Evolutionary conservation across 2,888 invertebrate species (phyloP), one percentile per base, ranked within the genome.

Genomic region (Eurois occulta): DNA sequence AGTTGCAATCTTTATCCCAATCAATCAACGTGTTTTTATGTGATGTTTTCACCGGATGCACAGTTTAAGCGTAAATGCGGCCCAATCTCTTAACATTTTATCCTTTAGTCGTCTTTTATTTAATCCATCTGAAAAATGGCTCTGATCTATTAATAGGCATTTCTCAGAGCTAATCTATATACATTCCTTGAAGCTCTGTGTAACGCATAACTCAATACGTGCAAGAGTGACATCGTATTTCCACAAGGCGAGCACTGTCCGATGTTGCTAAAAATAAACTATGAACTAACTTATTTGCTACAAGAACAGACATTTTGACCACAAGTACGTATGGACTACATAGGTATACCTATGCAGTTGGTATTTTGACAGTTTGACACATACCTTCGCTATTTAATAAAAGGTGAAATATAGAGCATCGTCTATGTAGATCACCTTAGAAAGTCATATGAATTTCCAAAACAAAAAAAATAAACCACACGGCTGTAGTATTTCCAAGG

Each of bases 201-300:
- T 43, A 67, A 46, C 41, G 65, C 77, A 73, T 70, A 41, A 72
- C 72, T 81, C 72, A 43, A 38, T 43, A 73, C 48, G 52, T 66
- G 16, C 41, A 55, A 85, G 85, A 71, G 85, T 81, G 73, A 77
- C 81, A 81, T 62, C 71, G 66, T 65, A 41, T 38, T 21, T 21
- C 35, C 35, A 78, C 69, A 85, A 85, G 73, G 55, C 75, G 46
- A 48, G 43, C 75, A 38, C 43, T 80, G 84, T 87, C 48, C 62
- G 32, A 67, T 67, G 67, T 38, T 67, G 77, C 87, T 87, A 85
- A 79, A 88, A 81, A 87, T 87, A 87, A 80, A 70, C 65, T 64
- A 66, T 87, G 87, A 84, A 81, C 78, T 67, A 78, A 85, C 66
- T 38, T 78, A 78, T 72, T 69, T 48, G 66, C 67, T 77, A 41